A percentile compares a stretch with the other conserved stretches of the same genome.
These are phyloP conservation scores for Cheilosia soror DNA, from an alignment of 2,888 invertebrate genomes.

Conservation along the genomic window DNA sequence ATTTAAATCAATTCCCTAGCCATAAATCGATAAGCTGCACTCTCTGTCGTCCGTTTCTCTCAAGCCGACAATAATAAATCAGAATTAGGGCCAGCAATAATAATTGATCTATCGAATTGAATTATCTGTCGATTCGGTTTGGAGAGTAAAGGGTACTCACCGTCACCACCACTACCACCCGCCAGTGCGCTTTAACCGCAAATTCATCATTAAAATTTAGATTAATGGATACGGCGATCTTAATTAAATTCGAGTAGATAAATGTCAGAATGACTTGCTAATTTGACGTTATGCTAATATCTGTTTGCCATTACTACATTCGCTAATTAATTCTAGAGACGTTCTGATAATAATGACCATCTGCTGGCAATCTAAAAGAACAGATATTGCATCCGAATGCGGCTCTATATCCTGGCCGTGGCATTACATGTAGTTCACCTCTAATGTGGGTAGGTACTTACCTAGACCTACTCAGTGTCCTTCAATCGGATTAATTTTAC, in stretches of 20 bases:
- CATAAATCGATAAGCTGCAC: conserved; percentile 61
- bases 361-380: conserved; percentile 33
- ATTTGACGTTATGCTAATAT: conserved; percentile 70
- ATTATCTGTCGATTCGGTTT: conserved; percentile 38
- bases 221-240: conserved; percentile 73
- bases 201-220: conserved; percentile 72
- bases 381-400: neutral
- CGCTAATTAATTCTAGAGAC: conserved; percentile 61
- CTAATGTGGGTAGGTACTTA: too few relatives aligned
- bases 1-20: conserved; percentile 64
- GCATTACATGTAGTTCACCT: conserved; percentile 14
- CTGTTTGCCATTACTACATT: conserved; percentile 45
- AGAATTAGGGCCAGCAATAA: conserved; percentile 67
- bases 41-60: neutral
- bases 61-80: conserved; percentile 68
- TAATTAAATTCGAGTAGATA: conserved; percentile 71
- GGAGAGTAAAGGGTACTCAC: neutral
- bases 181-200: conserved; percentile 42
- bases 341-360: conserved; percentile 33
- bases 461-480: neutral
- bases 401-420: neutral
- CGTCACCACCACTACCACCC: conserved; percentile 1
- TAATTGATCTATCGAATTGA: conserved; percentile 71
- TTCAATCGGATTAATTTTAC: conserved; percentile 48
- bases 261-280: conserved; percentile 71